Percentiles rank a stretch among this genome's conserved stretches.
phyloP scores from a whole-genome alignment of 2,113 vertebrate genomes.

The Tupaia tana region DNA sequence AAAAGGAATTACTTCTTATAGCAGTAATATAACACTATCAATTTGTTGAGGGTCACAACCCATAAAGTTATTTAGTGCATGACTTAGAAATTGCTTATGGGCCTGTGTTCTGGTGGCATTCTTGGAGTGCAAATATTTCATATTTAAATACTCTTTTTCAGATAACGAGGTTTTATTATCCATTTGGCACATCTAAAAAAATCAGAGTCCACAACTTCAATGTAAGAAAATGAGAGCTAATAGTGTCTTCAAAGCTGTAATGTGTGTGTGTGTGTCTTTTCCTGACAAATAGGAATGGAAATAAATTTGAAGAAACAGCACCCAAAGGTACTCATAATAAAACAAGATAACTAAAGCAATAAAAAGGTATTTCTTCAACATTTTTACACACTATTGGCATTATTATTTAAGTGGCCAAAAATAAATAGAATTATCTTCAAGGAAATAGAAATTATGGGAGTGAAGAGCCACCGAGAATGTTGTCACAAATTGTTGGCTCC shows the following conservation, averaged over 20 bases:
- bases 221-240: not conserved
- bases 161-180: not conserved
- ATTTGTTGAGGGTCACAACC: not conserved
- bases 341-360: not conserved
- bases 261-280: not conserved
- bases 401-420: not conserved
- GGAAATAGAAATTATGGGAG: not conserved
- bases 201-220: not conserved
- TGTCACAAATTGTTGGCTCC: not conserved
- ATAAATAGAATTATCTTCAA: not conserved
- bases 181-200: not conserved
- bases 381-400: not conserved
- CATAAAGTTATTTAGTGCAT: not conserved
- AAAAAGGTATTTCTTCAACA: not conserved
- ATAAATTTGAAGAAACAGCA: not conserved
- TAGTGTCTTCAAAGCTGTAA: not conserved
- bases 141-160: not conserved
- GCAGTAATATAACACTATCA: not conserved
- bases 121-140: not conserved
- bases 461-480: not conserved
- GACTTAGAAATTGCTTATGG: not conserved
- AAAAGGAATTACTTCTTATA: too few species aligned
- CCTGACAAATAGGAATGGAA: not conserved
- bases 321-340: not conserved
- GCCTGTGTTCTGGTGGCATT: not conserved